Conservation (phyloP, 64 coral and sea anemone genomes). For the Pocillopora damicornis region DNA sequence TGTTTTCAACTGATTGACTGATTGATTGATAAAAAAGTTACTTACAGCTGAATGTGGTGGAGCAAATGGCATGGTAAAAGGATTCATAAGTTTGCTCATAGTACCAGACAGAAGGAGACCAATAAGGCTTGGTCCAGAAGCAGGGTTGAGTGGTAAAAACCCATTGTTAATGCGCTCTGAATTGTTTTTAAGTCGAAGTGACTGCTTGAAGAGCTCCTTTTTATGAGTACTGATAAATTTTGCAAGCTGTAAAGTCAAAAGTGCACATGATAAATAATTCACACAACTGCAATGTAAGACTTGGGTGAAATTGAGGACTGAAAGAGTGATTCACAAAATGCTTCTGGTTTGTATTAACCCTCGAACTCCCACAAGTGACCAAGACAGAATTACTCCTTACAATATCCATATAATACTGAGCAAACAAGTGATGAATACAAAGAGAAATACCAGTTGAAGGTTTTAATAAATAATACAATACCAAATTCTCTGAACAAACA, state of each 20-base stretch:
- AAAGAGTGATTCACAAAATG: too few species aligned
- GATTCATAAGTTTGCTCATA: neutral
- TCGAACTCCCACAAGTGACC: too few species aligned
- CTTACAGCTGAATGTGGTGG: neutral
- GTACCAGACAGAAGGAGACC: constrained; percentile 13
- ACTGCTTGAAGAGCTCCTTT: constrained; percentile 11
- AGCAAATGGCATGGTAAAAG: neutral
- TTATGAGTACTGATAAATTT: neutral
- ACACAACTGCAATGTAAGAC: too few species aligned
- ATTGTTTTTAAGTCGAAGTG: neutral
- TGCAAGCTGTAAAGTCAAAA: neutral
- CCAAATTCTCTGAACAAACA: too few species aligned
- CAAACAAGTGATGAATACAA: too few species aligned
- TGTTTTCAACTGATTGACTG: too few species aligned
- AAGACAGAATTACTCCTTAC: too few species aligned
- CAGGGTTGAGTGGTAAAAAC: neutral
- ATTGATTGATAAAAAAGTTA: neutral
- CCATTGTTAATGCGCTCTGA: neutral
- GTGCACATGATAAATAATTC: neutral
- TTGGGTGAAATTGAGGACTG: neutral
- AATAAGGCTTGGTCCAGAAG: neutral
- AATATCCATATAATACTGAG: too few species aligned
- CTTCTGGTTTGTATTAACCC: too few species aligned
- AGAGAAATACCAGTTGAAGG: too few species aligned
- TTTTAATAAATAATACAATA: too few species aligned